Conservation (phyloP, 2,888 invertebrate genomes). For the Dicyrtomina minuta region DNA sequence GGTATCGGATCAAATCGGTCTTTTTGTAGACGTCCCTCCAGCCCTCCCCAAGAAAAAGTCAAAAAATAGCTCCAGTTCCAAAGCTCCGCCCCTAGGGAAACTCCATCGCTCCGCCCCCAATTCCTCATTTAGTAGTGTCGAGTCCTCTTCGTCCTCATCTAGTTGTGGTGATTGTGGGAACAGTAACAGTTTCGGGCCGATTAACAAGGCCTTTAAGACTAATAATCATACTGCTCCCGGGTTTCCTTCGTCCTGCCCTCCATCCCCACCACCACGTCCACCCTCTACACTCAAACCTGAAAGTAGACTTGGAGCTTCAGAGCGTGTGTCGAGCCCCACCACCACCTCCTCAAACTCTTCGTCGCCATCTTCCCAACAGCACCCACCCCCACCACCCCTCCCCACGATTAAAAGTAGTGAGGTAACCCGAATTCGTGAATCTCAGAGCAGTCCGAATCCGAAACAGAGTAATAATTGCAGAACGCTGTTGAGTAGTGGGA, state of each 20-base stretch:
- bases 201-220: too few relatives aligned
- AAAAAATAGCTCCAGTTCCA: not conserved
- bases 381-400: not conserved
- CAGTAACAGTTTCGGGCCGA: not conserved
- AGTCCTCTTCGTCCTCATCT: slow-evolving; percentile 34
- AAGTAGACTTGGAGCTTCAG: slow-evolving; percentile 38
- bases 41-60: slow-evolving; percentile 21
- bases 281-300: slow-evolving; percentile 48
- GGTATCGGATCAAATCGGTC: not conserved
- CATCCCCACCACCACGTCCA: slow-evolving; percentile 52
- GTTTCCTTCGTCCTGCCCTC: slow-evolving; percentile 38
- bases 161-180: too few relatives aligned
- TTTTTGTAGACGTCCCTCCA: slow-evolving; percentile 18
- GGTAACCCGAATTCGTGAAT: not conserved
- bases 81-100: slow-evolving; percentile 43
- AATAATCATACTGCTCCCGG: slow-evolving; percentile 38
- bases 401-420: too few relatives aligned
- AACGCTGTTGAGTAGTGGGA: not conserved
- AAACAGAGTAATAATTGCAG: not conserved
- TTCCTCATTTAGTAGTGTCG: slow-evolving; percentile 48
- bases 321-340: not conserved
- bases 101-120: slow-evolving; percentile 47
- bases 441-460: slow-evolving; percentile 8
- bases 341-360: not conserved
- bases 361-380: not conserved